A percentile compares a stretch with the other conserved stretches of the same genome.
Conservation (phyloP, 2,113 vertebrate species). For the Fregata magnificens region DNA sequence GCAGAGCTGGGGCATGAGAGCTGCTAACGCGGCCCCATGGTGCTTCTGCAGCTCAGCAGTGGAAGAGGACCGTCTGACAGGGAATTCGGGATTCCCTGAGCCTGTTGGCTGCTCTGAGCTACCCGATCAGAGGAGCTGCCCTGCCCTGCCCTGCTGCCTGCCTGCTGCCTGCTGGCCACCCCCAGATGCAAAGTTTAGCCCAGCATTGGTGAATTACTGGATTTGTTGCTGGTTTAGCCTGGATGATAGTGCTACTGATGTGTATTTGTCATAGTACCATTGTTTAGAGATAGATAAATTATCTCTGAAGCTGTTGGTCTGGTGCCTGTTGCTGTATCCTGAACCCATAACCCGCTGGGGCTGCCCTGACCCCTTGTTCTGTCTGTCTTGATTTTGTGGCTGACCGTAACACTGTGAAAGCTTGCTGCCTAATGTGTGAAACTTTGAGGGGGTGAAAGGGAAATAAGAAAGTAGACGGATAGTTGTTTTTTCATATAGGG, state of each 20-base stretch:
- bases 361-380: not conserved
- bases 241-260: not conserved
- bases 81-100: not conserved
- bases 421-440: not conserved
- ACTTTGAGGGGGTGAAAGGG: not conserved
- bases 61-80: rapidly evolving
- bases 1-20: not conserved
- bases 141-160: not conserved
- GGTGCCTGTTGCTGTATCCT: not conserved
- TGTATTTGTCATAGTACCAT: not conserved
- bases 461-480: not conserved
- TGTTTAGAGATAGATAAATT: not conserved
- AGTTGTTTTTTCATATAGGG: not conserved
- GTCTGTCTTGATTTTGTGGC: not conserved
- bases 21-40: rapidly evolving
- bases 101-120: not conserved
- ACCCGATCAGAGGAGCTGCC: not conserved
- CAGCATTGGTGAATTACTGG: not conserved
- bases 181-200: not conserved
- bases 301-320: not conserved
- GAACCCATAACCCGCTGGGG: not conserved
- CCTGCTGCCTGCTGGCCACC: too few relatives aligned
- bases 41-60: not conserved
- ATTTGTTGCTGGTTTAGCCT: not conserved
- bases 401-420: not conserved